A percentile compares a stretch with the other conserved stretches of the same genome.
These are phyloP conservation scores for Dryococelus australis DNA, from an alignment of 2,888 invertebrate genomes.

Conservation along the genomic window DNA sequence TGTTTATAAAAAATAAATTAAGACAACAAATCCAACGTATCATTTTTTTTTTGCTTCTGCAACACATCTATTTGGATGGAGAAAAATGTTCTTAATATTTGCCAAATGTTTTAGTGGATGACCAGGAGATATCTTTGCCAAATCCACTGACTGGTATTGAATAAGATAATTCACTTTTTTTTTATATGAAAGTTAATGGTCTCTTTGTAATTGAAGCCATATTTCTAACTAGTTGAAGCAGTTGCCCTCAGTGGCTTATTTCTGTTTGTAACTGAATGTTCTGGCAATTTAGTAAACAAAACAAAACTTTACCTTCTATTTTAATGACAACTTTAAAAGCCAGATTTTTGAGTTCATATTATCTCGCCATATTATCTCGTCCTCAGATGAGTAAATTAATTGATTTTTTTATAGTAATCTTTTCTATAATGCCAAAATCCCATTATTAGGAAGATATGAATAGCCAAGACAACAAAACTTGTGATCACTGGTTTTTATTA, in stretches of 20 bases:
- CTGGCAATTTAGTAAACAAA: background rate
- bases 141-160: background rate
- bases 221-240: background rate
- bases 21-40: background rate
- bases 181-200: background rate
- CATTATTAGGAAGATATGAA: background rate
- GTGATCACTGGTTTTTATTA: background rate
- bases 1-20: background rate
- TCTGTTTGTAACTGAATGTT: background rate
- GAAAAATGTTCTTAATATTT: background rate
- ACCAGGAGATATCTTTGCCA: background rate
- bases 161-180: background rate
- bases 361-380: background rate
- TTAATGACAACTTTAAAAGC: background rate
- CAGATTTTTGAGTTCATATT: background rate
- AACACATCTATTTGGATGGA: background rate
- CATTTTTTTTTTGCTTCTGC: background rate
- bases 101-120: background rate
- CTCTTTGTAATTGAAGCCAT: background rate
- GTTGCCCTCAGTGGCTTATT: background rate
- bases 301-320: background rate
- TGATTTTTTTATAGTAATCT: background rate
- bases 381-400: background rate
- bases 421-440: constrained; percentile 22
- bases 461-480: background rate